Percentiles rank a stretch among this genome's conserved stretches.
Evolutionary conservation across 2,113 vertebrate genomes (phyloP).

Genomic region (human (Homo sapiens)): DNA sequence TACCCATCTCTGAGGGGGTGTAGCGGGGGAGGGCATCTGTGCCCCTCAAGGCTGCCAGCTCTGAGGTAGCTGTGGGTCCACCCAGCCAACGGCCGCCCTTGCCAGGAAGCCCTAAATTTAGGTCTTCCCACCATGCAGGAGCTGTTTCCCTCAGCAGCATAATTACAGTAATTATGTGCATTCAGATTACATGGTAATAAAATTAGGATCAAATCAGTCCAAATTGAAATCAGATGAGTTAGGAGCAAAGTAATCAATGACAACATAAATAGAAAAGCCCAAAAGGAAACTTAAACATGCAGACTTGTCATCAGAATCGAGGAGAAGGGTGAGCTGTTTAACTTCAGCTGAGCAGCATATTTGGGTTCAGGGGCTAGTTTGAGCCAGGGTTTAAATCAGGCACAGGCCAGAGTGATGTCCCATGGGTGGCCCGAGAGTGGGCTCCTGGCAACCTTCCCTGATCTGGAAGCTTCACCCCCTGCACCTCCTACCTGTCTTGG

Average conservation of each 20-base stretch:
- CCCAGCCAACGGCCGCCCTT: slow-evolving; percentile 59
- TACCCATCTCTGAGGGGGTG: neutral
- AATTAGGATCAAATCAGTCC: slow-evolving; percentile 90
- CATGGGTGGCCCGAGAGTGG: neutral
- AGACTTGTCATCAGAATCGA: neutral
- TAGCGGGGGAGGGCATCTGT: slow-evolving; percentile 13
- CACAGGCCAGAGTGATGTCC: neutral
- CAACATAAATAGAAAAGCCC: slow-evolving; percentile 87
- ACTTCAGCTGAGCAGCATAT: neutral
- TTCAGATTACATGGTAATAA: slow-evolving; percentile 91
- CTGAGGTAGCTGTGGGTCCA: slow-evolving; percentile 46
- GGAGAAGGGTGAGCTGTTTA: neutral
- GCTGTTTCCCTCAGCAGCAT: slow-evolving; percentile 85
- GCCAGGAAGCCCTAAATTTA: slow-evolving; percentile 83
- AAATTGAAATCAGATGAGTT: slow-evolving; percentile 89
- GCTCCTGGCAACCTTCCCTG: neutral
- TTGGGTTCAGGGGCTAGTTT: neutral
- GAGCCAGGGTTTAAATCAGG: neutral
- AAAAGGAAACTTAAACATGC: slow-evolving; percentile 57
- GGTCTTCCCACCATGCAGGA: slow-evolving; percentile 76
- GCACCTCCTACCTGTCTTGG: neutral
- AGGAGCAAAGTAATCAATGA: slow-evolving; percentile 86
- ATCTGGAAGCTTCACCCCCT: neutral
- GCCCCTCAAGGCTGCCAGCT: slow-evolving; percentile 22
- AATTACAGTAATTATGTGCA: slow-evolving; percentile 90